These are phyloP conservation scores for Hypotaenidia philippensis DNA, from an alignment of 2,797 vertebrate species.

Conservation along the genomic window DNA sequence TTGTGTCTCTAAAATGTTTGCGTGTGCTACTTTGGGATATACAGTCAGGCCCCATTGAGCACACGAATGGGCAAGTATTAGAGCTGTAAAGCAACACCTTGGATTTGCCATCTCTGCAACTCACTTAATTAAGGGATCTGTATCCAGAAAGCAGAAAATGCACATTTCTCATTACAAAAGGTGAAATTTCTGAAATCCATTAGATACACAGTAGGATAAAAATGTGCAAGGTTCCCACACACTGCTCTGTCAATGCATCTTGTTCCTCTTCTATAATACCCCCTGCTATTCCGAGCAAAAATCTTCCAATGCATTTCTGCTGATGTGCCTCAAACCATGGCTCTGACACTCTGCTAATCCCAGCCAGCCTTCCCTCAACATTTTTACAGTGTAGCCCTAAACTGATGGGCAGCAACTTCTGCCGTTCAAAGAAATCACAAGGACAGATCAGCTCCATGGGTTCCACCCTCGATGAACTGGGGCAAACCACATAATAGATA, in stretches of 20 bases:
- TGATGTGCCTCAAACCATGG: slow-evolving; percentile 52
- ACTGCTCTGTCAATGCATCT: slow-evolving; percentile 51
- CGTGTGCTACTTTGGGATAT: slow-evolving; percentile 56
- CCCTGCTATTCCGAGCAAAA: slow-evolving; percentile 53
- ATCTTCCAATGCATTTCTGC: slow-evolving; percentile 47
- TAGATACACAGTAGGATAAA: slow-evolving; percentile 68
- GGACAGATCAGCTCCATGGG: neutral
- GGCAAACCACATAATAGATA: neutral
- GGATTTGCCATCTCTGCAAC: slow-evolving; percentile 66
- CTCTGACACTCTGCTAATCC: slow-evolving; percentile 20
- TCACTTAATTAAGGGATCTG: slow-evolving; percentile 65
- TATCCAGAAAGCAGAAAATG: slow-evolving; percentile 48
- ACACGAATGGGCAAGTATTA: slow-evolving; percentile 14
- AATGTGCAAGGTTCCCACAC: slow-evolving; percentile 50
- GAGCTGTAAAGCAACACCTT: slow-evolving; percentile 55
- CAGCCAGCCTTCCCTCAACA: neutral
- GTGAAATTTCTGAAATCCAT: slow-evolving; percentile 61
- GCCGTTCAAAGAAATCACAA: neutral
- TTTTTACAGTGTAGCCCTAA: neutral
- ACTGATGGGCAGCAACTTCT: neutral
- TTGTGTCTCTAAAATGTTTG: slow-evolving; percentile 56
- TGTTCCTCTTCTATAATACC: slow-evolving; percentile 13
- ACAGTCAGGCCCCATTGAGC: slow-evolving; percentile 49
- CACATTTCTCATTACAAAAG: slow-evolving; percentile 59
- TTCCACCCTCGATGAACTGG: neutral